Conservation (phyloP, 2,888 invertebrate species). For the Aporophyla nigra region DNA sequence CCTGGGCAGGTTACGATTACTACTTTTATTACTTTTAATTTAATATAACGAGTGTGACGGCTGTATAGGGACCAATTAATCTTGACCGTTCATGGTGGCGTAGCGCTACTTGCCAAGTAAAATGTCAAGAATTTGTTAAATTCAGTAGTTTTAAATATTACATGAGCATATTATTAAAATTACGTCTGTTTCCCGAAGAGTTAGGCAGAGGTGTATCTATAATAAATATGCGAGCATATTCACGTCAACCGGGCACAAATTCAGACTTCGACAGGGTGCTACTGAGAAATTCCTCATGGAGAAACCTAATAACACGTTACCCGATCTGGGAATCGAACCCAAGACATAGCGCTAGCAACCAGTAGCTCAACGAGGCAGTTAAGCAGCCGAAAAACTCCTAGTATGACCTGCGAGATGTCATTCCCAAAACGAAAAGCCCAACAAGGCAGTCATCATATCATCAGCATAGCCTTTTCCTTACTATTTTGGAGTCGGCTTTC, state of each 20-base stretch:
- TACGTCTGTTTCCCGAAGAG: not conserved
- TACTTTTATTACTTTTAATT: conserved; percentile 42
- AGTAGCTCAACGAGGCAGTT: not conserved
- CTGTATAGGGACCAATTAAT: not conserved
- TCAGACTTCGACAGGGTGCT: not conserved
- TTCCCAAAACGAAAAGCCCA: no score
- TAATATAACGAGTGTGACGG: conserved; percentile 31
- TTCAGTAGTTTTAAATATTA: not conserved
- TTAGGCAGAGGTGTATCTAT: no score
- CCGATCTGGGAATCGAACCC: not conserved
- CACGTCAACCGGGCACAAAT: not conserved
- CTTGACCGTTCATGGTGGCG: conserved; percentile 1
- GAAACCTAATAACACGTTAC: not conserved
- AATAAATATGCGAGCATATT: not conserved
- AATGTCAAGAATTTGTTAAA: not conserved
- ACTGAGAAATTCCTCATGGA: not conserved
- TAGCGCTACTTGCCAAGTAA: not conserved
- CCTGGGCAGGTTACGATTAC: conserved; percentile 12
- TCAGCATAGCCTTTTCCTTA: no score
- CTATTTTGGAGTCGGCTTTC: no score
- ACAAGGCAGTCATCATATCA: no score
- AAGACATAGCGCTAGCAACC: not conserved
- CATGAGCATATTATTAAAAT: not conserved
- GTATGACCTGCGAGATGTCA: no score
- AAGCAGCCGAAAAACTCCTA: no score